Evolutionary conservation across 2,113 vertebrate species (phyloP).

Genomic region (Zapornia atra): DNA sequence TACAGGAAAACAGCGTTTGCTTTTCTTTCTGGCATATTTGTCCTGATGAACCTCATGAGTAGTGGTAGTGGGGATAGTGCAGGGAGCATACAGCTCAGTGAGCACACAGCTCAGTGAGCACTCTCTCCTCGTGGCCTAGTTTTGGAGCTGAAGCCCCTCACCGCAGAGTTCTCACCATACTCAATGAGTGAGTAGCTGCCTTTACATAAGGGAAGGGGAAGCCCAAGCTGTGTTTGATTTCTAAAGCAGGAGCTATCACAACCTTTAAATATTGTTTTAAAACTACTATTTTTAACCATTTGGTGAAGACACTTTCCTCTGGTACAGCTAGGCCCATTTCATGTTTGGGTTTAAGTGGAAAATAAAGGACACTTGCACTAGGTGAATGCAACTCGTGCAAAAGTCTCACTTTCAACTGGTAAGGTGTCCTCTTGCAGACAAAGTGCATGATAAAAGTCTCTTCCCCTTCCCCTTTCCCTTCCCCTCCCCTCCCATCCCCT

Average conservation of each 20-base stretch:
- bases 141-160: not conserved
- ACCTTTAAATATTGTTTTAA: not conserved
- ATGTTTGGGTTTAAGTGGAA: not conserved
- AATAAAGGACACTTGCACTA: not conserved
- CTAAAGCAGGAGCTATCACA: not conserved
- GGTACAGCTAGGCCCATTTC: not conserved
- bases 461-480: no score
- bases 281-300: not conserved
- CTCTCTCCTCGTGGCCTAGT: not conserved
- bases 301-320: not conserved
- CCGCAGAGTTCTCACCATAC: accelerated
- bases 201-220: not conserved
- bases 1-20: not conserved
- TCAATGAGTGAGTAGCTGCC: not conserved
- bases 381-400: not conserved
- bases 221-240: not conserved
- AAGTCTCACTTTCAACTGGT: not conserved
- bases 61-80: not conserved
- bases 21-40: not conserved
- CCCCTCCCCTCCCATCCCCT: no score
- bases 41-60: not conserved
- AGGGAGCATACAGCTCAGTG: not conserved
- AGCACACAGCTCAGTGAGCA: not conserved
- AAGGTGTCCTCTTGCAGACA: not conserved
- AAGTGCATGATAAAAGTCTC: not conserved